Percentiles rank a stretch among this genome's conserved stretches.
phyloP scores from a whole-genome alignment of 1,140 invertebrate genomes.

The Drosophila orosa region DNA sequence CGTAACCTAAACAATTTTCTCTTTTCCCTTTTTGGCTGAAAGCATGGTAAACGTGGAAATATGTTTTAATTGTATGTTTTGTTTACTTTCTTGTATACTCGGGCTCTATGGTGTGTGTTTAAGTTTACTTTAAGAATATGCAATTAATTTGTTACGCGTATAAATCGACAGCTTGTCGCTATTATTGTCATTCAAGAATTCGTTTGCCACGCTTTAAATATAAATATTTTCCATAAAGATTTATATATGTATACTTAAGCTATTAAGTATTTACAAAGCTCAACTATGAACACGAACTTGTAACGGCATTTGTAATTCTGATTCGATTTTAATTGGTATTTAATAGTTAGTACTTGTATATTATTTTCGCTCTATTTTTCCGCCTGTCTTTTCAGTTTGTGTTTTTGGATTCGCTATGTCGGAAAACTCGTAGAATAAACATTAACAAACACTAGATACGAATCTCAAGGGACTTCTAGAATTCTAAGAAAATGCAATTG shows the following conservation, averaged over 20 bases:
- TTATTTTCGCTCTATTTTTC: slow-evolving; percentile 21
- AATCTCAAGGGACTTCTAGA: slow-evolving; percentile 26
- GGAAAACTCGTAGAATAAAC: slow-evolving; percentile 37
- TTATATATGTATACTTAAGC: slow-evolving; percentile 74
- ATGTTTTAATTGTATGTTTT: slow-evolving; percentile 5
- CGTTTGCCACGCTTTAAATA: slow-evolving; percentile 60
- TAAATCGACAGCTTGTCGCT: slow-evolving; percentile 52
- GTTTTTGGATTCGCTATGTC: slow-evolving; percentile 18
- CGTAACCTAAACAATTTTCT: slow-evolving; percentile 38
- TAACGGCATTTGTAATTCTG: slow-evolving; percentile 65
- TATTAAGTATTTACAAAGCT: slow-evolving; percentile 83
- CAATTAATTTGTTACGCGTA: slow-evolving; percentile 45
- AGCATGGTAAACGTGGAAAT: slow-evolving; percentile 37
- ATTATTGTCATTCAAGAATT: slow-evolving; percentile 53
- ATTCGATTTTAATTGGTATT: slow-evolving; percentile 29
- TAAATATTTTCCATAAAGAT: slow-evolving; percentile 40
- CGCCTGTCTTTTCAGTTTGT: slow-evolving; percentile 34
- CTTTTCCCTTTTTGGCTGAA: slow-evolving; percentile 28
- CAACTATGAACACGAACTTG: slow-evolving; percentile 76
- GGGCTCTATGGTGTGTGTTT: slow-evolving; percentile 17
- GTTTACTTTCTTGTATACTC: slow-evolving; percentile 15
- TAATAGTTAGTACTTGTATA: slow-evolving; percentile 8
- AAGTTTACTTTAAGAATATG: slow-evolving; percentile 31
- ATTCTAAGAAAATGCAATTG: slow-evolving; percentile 46
- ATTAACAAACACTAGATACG: slow-evolving; percentile 51